Evolutionary conservation across 2,888 invertebrate species (phyloP), one percentile per base, ranked within the genome.

Genomic region (Drosophila conformis): DNA sequence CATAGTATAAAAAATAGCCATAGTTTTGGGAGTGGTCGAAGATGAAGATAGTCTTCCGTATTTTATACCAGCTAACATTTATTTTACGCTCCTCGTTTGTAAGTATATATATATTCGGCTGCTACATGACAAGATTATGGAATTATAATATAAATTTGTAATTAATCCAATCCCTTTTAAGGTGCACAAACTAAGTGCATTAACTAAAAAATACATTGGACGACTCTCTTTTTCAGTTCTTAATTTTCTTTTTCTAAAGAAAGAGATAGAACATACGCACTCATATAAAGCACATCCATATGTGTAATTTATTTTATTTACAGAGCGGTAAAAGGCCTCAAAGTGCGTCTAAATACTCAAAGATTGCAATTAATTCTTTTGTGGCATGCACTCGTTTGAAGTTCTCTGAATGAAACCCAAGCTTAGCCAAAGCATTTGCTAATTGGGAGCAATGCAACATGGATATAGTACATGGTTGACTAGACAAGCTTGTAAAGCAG

Each of bases 231-330:
- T 7, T 21, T 13, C 7, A 21, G 7, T 7, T 21, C 21, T 21
- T 7, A 6, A 13, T 1, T 21, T 21, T 7, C 2, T 46, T 42
- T 21, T 13, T 21, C 13, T 15, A 4, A 7, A 7, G 13, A 21
- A 7, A 4, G 7, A 7, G 21, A 42, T 6, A 4, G 13, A n/a
- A 42, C 5, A 11, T n/a, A 4, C 0, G 0, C 11, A 2, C 2
- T 21, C 21, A 7, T 13, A 42, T 21, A 2, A 6, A 10, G 1
- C 7, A 38, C 6, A 18, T 10, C 10, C 4, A 38, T 18, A 4
- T 38, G 4, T 13, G 13, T 21, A 46, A 13, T 21, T 18, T 21
- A 13, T 46, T 46, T 42, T 13, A 7, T 13, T 46, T 7, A 0
- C 21, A 13, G 42, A 7, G 21, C 21, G 42, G 42, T 11, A 21